phyloP scores from a whole-genome alignment of 2,113 vertebrate genomes.

The Eolophus roseicapilla region DNA sequence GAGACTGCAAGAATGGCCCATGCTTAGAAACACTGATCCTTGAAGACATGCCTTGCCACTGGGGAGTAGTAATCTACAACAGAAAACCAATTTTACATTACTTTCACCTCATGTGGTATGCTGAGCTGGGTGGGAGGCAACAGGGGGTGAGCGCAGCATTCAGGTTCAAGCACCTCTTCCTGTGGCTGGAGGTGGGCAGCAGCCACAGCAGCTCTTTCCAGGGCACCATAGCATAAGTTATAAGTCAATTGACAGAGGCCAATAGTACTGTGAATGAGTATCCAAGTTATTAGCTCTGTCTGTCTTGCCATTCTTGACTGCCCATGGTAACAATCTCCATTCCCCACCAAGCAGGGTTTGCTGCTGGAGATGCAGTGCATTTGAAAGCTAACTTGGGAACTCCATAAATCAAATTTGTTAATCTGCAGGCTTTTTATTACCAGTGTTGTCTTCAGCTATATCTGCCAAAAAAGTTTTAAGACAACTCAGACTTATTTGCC shows the following conservation, averaged over 20 bases:
- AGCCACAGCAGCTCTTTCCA: rapidly evolving
- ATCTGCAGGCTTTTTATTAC: constrained; percentile 10
- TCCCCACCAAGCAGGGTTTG: not conserved
- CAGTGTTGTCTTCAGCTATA: not conserved
- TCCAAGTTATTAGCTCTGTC: not conserved
- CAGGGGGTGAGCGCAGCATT: rapidly evolving
- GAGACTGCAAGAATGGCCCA: not conserved
- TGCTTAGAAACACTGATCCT: not conserved
- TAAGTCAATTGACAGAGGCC: not conserved
- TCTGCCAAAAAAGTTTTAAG: constrained; percentile 55
- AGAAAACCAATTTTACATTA: not conserved
- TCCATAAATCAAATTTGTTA: constrained; percentile 3
- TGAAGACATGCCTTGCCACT: not conserved
- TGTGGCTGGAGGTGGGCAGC: rapidly evolving
- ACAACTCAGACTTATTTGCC: constrained; percentile 51
- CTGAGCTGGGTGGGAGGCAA: not conserved
- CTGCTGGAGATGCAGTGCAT: not conserved
- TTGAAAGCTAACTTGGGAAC: not conserved
- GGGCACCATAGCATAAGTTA: rapidly evolving
- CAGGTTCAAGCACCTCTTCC: not conserved
- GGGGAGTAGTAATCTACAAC: not conserved
- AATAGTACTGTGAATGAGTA: not conserved
- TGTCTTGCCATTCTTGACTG: not conserved
- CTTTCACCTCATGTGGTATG: rapidly evolving
- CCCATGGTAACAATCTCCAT: rapidly evolving